phyloP scores from a whole-genome alignment of 1,140 invertebrate species.

The Dreissena polymorpha region DNA sequence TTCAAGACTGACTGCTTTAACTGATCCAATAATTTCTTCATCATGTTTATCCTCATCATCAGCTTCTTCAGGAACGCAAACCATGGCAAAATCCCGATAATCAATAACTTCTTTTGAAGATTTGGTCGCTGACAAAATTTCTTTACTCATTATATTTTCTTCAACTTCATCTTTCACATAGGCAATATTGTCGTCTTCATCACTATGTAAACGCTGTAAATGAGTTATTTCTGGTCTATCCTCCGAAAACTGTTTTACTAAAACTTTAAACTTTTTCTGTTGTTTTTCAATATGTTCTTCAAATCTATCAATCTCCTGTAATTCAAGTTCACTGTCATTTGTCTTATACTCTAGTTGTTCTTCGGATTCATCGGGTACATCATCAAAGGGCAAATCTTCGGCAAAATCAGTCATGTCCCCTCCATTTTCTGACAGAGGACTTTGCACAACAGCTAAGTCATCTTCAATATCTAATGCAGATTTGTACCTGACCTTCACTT shows the following conservation, averaged over 20 bases:
- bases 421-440: slow-evolving; percentile 47
- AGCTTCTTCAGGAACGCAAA: slow-evolving; percentile 66
- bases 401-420: slow-evolving; percentile 53
- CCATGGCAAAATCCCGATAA: slow-evolving; percentile 34
- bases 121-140: slow-evolving; percentile 3
- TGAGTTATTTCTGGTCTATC: slow-evolving; percentile 86
- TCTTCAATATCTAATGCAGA: slow-evolving; percentile 52
- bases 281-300: slow-evolving; percentile 31
- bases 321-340: background rate
- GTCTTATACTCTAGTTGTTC: slow-evolving; percentile 13
- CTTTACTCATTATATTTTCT: slow-evolving; percentile 32
- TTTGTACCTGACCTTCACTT: slow-evolving; percentile 46
- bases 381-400: slow-evolving; percentile 47
- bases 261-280: slow-evolving; percentile 17
- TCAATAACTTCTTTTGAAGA: background rate
- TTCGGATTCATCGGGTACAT: slow-evolving; percentile 45
- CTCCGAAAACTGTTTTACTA: slow-evolving; percentile 78
- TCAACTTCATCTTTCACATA: slow-evolving; percentile 39
- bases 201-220: slow-evolving; percentile 84
- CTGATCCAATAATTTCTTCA: slow-evolving; percentile 23
- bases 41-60: slow-evolving; percentile 59
- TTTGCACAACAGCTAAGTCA: slow-evolving; percentile 46
- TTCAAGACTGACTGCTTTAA: background rate
- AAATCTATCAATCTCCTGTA: slow-evolving; percentile 35
- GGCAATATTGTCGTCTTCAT: slow-evolving; percentile 77